phyloP scores from a whole-genome alignment of 2,113 vertebrate species.

The Alexandromys fortis region DNA sequence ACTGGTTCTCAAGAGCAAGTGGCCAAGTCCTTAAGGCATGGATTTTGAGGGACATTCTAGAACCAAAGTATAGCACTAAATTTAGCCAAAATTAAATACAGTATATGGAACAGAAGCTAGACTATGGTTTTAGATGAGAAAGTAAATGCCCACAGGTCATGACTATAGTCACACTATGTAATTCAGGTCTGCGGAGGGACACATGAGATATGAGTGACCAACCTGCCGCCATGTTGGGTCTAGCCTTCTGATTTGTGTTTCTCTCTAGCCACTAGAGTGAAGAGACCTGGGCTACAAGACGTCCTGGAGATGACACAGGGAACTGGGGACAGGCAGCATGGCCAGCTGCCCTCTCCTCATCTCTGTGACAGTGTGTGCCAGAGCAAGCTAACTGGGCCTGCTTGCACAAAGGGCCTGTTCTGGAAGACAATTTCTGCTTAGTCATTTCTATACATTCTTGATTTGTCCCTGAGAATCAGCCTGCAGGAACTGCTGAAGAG shows the following conservation, averaged over 20 bases:
- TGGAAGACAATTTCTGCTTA: not conserved
- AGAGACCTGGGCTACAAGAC: not conserved
- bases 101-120: not conserved
- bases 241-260: not conserved
- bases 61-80: not conserved
- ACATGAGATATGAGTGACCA: not conserved
- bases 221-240: not conserved
- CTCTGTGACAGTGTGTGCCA: not conserved
- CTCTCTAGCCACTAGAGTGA: not conserved
- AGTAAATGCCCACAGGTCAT: not conserved
- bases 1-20: not conserved
- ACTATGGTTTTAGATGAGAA: not conserved
- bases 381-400: not conserved
- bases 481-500: not conserved
- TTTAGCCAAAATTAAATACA: slow-evolving; percentile 11
- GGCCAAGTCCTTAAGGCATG: not conserved
- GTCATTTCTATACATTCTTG: not conserved
- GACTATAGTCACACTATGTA: not conserved
- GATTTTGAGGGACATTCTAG: not conserved
- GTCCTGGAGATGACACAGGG: not conserved
- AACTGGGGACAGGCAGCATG: not conserved
- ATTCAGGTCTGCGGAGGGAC: not conserved
- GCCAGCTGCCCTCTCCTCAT: not conserved
- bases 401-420: not conserved
- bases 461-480: not conserved